These are phyloP conservation scores for Pachyrhynchus sulphureomaculatus DNA, from an alignment of 1,140 invertebrate species.

Conservation along the genomic window DNA sequence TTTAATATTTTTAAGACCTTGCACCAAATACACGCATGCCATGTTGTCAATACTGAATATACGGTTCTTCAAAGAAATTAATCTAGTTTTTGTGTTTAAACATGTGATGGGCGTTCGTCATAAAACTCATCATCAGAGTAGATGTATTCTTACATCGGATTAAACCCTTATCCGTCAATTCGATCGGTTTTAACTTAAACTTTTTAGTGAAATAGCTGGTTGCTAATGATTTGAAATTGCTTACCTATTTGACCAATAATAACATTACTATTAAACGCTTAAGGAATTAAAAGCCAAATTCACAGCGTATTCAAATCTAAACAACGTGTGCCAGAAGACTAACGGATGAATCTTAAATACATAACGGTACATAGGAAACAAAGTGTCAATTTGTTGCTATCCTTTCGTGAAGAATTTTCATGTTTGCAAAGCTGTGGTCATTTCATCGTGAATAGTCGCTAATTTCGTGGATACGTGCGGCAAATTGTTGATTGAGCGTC, in stretches of 20 bases:
- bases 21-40: no score
- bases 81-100: no score
- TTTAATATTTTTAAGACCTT: no score
- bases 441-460: constrained; percentile 80
- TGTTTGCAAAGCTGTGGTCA: constrained; percentile 75
- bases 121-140: no score
- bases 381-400: constrained; percentile 63
- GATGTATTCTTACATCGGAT: no score
- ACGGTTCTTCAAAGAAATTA: no score
- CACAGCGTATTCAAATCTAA: neutral
- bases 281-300: neutral
- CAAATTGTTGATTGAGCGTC: constrained; percentile 80
- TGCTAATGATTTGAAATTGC: no score
- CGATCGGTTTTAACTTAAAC: constrained; percentile 48
- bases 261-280: constrained; percentile 26
- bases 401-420: constrained; percentile 54
- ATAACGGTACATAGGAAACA: neutral
- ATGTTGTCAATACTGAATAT: no score
- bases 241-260: constrained; percentile 32
- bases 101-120: no score
- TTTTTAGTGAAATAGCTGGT: constrained; percentile 52
- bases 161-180: constrained; percentile 62
- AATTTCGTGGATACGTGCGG: constrained; percentile 81
- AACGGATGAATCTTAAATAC: neutral
- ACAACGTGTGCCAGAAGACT: constrained; percentile 46